These are phyloP conservation scores for Mormyrus iriodes DNA, from an alignment of 2,113 vertebrate genomes.

Conservation along the genomic window DNA sequence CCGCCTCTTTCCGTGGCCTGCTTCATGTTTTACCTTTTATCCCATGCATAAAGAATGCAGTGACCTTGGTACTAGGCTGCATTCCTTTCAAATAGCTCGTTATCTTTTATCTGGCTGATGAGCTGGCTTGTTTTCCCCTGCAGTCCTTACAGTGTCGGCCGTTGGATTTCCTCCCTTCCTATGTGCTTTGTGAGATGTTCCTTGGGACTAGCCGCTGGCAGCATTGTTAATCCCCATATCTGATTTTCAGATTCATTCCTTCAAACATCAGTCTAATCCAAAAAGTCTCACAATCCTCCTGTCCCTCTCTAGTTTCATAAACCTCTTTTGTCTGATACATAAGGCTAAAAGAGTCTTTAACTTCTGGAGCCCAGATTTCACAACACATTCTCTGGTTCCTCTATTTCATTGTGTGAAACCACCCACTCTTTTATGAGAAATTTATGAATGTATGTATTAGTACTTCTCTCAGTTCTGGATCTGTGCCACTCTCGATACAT, in stretches of 20 bases:
- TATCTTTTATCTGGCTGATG: neutral
- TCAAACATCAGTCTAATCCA: neutral
- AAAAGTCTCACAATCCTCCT: neutral
- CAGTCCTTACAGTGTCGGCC: neutral
- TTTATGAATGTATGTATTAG: neutral
- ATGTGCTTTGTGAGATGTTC: neutral
- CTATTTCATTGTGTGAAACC: neutral
- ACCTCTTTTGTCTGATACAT: neutral
- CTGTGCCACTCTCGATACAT: neutral
- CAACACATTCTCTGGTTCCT: neutral
- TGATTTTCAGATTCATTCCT: neutral
- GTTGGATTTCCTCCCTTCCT: neutral
- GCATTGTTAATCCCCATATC: neutral
- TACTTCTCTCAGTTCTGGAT: neutral
- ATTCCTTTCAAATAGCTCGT: neutral
- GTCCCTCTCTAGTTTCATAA: neutral
- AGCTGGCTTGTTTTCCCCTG: neutral
- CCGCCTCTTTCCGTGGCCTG: neutral
- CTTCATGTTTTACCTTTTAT: neutral
- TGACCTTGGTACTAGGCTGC: neutral
- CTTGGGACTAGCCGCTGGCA: neutral
- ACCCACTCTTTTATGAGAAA: neutral
- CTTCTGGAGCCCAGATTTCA: neutral
- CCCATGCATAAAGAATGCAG: neutral
- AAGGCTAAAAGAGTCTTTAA: neutral